Evolutionary conservation across 1,140 invertebrate species (phyloP), one percentile per base, ranked within the genome.

Genomic region (Saccostrea cuccullata): DNA sequence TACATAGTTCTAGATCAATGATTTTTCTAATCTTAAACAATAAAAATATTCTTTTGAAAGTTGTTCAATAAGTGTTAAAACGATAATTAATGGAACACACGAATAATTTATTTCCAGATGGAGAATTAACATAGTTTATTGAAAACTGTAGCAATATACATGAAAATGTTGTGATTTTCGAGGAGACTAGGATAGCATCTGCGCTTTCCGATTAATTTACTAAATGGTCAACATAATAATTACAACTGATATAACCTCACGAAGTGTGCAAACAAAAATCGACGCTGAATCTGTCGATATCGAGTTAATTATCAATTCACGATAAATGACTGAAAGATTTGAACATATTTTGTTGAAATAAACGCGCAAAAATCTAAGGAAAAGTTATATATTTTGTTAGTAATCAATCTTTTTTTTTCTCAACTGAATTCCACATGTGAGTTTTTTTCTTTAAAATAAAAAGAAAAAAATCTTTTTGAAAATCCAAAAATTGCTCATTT

Each of bases 201-300:
- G 70, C 70, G 23, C 26, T 36, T 36, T 26, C 26, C 23, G 70
- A 77, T 77, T 77, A 77, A 77, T 20, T 77, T 77, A 77, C 36
- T 77, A 26, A 77, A 77, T 77, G 70, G 70, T 77, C 70, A 77
- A 77, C 70, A 77, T 26, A 12, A 77, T 77, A 36, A 77, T 77
- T 77, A 26, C 70, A 77, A 36, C 13, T 77, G 70, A 77, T 77
- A 30, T 77, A 77, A 77, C 30, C 30, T 77, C 5, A 77, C 70
- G 23, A 36, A 77, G 26, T 15, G 70, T 77, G 70, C 70, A 30
- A 77, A 77, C 70, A 36, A 77, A 77, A 36, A 40, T 77, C 30
- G 70, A 36, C 6, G 70, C 70, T 17, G 30, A 77, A 23, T 11
- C 15, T 36, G 70, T 30, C 70, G 26, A 77, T 77, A 77, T 36